A percentile compares a stretch with the other conserved stretches of the same genome.
phyloP scores from a whole-genome alignment of 2,888 invertebrate species.

The Melieria omissa region DNA sequence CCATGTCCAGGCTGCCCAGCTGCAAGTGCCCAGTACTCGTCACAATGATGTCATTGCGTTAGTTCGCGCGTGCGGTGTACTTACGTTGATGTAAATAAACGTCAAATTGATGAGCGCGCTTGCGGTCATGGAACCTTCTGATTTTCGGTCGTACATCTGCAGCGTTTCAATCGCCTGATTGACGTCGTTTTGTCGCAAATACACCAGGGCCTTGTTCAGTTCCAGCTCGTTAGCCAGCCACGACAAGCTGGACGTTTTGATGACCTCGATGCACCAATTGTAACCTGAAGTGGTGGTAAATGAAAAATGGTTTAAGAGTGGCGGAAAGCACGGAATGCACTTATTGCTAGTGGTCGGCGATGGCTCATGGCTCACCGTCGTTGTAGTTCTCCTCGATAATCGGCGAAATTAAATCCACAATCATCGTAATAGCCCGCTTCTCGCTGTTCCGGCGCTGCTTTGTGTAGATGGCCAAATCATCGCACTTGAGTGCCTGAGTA shows the following conservation, averaged over 20 bases:
- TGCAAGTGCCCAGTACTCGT: constrained; percentile 57
- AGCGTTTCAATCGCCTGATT: constrained; percentile 84
- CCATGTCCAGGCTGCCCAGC: constrained; percentile 84
- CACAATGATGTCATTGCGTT: not conserved
- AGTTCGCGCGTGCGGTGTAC: constrained; percentile 25
- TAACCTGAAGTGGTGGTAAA: constrained; percentile 61
- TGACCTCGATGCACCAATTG: constrained; percentile 92
- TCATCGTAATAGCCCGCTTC: constrained; percentile 84
- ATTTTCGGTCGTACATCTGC: constrained; percentile 87
- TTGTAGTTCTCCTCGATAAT: constrained; percentile 79
- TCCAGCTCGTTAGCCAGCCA: constrained; percentile 88
- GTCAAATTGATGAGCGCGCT: constrained; percentile 88
- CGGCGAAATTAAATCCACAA: constrained; percentile 89
- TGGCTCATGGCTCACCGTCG: constrained; percentile 68
- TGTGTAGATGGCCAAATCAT: constrained; percentile 79
- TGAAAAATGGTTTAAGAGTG: not conserved
- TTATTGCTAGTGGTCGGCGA: not conserved
- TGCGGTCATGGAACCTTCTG: constrained; percentile 80
- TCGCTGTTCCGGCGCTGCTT: constrained; percentile 78
- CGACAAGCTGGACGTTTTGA: constrained; percentile 88
- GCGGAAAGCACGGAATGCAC: not conserved
- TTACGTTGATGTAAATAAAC: constrained; percentile 74
- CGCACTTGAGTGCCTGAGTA: constrained; percentile 81
- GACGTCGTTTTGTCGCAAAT: constrained; percentile 83
- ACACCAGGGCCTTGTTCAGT: constrained; percentile 89